phyloP scores from a whole-genome alignment of 2,888 invertebrate genomes.

The Habrosyne pyritoides region DNA sequence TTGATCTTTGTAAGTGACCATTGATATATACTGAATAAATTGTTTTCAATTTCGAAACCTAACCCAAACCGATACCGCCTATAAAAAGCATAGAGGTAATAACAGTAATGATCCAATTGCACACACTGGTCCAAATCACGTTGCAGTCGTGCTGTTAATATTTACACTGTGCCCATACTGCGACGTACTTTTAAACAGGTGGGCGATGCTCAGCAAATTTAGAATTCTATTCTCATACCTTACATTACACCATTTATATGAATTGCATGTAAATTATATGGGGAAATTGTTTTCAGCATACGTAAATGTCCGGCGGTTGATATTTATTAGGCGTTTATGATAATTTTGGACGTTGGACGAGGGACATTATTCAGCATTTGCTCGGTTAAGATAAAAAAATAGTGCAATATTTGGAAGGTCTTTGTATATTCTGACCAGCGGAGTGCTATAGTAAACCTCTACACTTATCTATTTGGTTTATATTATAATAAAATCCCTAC shows the following conservation, averaged over 20 bases:
- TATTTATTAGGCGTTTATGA: not conserved
- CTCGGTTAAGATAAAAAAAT: too few species aligned
- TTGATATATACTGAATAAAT: too few species aligned
- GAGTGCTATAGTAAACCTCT: too few species aligned
- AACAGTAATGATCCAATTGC: too few species aligned
- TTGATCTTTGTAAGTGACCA: too few species aligned
- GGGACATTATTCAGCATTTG: not conserved
- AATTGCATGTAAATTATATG: not conserved
- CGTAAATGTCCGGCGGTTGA: not conserved
- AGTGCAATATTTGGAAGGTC: too few species aligned
- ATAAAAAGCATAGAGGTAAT: too few species aligned
- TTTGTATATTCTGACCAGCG: too few species aligned
- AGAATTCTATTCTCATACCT: conserved; percentile 25
- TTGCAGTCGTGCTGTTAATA: not conserved
- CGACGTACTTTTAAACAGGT: conserved; percentile 12
- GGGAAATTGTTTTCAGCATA: not conserved
- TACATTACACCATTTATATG: not conserved
- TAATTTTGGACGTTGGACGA: not conserved
- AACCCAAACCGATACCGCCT: too few species aligned
- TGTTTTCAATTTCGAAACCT: too few species aligned
- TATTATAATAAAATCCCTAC: too few species aligned
- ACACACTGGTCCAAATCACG: not conserved
- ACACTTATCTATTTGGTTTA: too few species aligned
- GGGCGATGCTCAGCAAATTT: conserved; percentile 18
- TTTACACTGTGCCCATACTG: conserved; percentile 8